phyloP scores from a whole-genome alignment of 2,888 invertebrate genomes.

The Orthonychiurus folsomi region DNA sequence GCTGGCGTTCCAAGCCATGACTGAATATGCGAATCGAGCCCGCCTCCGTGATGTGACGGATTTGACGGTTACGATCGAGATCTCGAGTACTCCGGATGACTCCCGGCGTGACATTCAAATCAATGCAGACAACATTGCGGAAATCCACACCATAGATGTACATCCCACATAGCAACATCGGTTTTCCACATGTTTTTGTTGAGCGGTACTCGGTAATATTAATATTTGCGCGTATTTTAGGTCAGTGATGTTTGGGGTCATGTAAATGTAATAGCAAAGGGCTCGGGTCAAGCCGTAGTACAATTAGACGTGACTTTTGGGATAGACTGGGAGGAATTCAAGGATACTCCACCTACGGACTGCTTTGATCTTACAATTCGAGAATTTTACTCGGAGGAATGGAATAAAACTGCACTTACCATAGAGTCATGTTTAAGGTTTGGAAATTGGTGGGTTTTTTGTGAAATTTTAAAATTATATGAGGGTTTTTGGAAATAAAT shows the following conservation, averaged over 20 bases:
- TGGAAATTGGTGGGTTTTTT: background rate
- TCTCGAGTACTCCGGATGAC: conserved; percentile 41
- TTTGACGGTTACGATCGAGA: conserved; percentile 44
- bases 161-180: too few relatives aligned
- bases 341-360: conserved; percentile 43
- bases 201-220: background rate
- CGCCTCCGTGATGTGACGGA: conserved; percentile 46
- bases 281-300: conserved; percentile 50
- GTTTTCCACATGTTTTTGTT: background rate
- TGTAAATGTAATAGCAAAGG: conserved; percentile 48
- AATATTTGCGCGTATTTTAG: conserved; percentile 42
- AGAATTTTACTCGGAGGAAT: conserved; percentile 42
- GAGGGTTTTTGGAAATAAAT: conserved; percentile 3
- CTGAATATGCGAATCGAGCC: conserved; percentile 46
- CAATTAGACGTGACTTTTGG: conserved; percentile 48
- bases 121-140: conserved; percentile 40
- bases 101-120: conserved; percentile 39
- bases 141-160: conserved; percentile 40
- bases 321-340: conserved; percentile 44
- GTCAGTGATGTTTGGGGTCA: conserved; percentile 48
- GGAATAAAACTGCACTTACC: conserved; percentile 44
- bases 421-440: conserved; percentile 44
- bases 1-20: conserved; percentile 49
- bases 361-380: conserved; percentile 47
- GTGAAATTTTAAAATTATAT: background rate